phyloP scores from a whole-genome alignment of 2,888 invertebrate species.

The Tetanocera ferruginea region DNA sequence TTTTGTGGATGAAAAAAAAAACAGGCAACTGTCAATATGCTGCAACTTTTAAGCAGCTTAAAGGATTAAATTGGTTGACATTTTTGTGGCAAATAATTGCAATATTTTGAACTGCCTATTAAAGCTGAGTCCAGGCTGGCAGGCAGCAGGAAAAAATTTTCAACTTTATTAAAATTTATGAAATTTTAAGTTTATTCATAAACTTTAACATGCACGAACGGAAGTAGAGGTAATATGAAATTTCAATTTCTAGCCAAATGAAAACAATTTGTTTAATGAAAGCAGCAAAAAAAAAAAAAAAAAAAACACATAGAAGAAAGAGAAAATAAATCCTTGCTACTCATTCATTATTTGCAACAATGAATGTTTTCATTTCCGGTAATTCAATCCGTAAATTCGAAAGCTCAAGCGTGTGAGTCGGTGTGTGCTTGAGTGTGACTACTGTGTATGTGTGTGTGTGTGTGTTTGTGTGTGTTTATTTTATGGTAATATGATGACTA shows the following conservation, averaged over 20 bases:
- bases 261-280: not conserved
- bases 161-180: no score
- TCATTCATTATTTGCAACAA: not conserved
- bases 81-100: no score
- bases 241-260: not conserved
- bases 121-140: no score
- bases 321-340: constrained; percentile 23
- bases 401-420: constrained; percentile 23
- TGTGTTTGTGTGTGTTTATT: not conserved
- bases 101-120: no score
- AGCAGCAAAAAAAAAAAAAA: not conserved
- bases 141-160: no score
- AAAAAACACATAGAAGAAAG: not conserved
- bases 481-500: constrained; percentile 7
- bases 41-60: no score
- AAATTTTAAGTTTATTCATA: no score
- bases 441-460: not conserved
- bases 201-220: no score
- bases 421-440: not conserved
- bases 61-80: no score
- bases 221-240: not conserved
- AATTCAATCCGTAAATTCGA: constrained; percentile 51
- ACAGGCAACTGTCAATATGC: no score
- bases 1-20: no score
- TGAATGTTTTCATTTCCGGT: constrained; percentile 64